Evolutionary conservation across 1,140 invertebrate species (phyloP).

Genomic region (Galendromus occidentalis): DNA sequence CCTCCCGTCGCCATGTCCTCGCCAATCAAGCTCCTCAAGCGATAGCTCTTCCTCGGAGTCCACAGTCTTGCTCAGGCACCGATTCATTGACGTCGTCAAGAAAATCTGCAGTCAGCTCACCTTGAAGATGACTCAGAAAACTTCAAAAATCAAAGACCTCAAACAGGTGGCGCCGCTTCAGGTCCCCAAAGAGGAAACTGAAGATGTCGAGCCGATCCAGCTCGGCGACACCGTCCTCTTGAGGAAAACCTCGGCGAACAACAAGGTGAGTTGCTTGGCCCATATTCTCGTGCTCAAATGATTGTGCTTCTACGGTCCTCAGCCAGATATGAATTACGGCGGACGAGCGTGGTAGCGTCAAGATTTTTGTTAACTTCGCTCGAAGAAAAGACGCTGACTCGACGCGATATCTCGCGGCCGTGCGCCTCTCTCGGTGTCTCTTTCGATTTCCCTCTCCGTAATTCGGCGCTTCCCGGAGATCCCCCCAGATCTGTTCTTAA

Average conservation of each 20-base stretch:
- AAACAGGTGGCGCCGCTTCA: slow-evolving; percentile 1
- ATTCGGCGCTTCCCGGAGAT: no score
- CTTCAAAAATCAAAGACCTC: neutral
- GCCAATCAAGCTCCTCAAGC: neutral
- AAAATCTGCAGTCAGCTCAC: neutral
- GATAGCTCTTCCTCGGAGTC: neutral
- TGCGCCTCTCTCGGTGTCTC: no score
- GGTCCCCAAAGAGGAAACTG: neutral
- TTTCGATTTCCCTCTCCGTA: no score
- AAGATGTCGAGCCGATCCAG: neutral
- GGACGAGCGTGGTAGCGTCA: no score
- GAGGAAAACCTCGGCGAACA: neutral
- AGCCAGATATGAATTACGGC: no score
- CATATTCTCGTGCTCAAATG: no score
- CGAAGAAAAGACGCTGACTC: no score
- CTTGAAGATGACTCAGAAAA: neutral
- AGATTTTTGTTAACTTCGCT: no score
- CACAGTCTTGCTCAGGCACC: neutral
- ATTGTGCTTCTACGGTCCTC: no score
- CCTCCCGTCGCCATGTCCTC: slow-evolving; percentile 8
- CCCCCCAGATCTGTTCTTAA: no score
- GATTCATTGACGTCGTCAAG: slow-evolving; percentile 5
- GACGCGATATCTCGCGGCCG: no score
- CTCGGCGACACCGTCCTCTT: neutral
- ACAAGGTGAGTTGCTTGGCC: neutral